Evolutionary conservation across 1,140 invertebrate species (phyloP).

Genomic region (Hyposmocoma kahamanoa): DNA sequence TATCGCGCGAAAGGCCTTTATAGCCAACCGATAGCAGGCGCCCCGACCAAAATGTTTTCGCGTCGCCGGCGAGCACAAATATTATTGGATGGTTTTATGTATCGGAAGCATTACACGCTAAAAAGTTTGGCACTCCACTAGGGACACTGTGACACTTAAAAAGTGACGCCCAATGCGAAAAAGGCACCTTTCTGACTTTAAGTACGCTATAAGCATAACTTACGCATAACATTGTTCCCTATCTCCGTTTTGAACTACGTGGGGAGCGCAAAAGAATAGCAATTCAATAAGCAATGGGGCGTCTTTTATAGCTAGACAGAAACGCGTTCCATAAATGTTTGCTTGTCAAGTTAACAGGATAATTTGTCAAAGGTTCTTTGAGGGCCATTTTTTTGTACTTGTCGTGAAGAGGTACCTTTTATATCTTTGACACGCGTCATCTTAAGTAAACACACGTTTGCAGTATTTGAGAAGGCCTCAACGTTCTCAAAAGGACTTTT

Average conservation of each 20-base stretch:
- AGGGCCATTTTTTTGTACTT: slow-evolving; percentile 33
- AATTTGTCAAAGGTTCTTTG: slow-evolving; percentile 58
- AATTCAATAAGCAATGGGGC: slow-evolving; percentile 41
- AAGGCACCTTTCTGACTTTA: too few relatives aligned
- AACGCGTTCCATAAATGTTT: slow-evolving; percentile 26
- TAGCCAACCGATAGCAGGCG: slow-evolving; percentile 55
- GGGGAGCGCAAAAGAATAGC: slow-evolving; percentile 38
- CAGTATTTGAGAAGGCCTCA: slow-evolving; percentile 13
- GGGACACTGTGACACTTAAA: slow-evolving; percentile 39
- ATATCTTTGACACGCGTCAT: slow-evolving; percentile 47
- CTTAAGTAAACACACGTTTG: slow-evolving; percentile 31
- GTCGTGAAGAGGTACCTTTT: slow-evolving; percentile 21
- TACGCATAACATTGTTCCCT: slow-evolving; percentile 11
- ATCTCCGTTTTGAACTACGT: slow-evolving; percentile 37
- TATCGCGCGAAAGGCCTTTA: slow-evolving; percentile 72
- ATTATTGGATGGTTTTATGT: slow-evolving; percentile 66
- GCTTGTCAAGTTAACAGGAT: slow-evolving; percentile 41
- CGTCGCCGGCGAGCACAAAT: slow-evolving; percentile 56
- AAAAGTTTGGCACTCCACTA: slow-evolving; percentile 59
- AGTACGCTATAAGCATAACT: too few relatives aligned
- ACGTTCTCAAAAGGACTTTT: slow-evolving; percentile 14
- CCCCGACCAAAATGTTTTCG: slow-evolving; percentile 51
- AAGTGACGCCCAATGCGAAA: too few relatives aligned
- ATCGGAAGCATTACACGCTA: slow-evolving; percentile 69
- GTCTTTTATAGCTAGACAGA: slow-evolving; percentile 4